These are phyloP conservation scores for Peucedramus taeniatus DNA, from an alignment of 2,113 vertebrate species.

Conservation along the genomic window DNA sequence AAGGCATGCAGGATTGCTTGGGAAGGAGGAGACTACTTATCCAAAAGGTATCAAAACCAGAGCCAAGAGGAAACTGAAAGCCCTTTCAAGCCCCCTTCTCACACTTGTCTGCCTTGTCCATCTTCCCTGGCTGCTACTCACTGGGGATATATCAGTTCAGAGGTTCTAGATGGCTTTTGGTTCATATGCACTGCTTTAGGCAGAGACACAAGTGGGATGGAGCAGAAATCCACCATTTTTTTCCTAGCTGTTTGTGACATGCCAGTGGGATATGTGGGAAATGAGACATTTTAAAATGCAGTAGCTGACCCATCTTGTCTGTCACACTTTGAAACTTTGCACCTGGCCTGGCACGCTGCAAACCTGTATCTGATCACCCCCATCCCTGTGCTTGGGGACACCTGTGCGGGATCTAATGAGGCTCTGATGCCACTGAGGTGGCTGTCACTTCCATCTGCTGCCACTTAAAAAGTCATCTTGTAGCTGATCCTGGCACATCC, in stretches of 20 bases:
- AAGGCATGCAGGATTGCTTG: background rate
- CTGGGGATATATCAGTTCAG: background rate
- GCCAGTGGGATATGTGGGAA: background rate
- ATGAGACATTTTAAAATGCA: background rate
- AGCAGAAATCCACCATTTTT: background rate
- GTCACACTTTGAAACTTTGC: background rate
- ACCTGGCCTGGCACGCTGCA: accelerated
- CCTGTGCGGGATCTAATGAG: background rate
- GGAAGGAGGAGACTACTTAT: background rate
- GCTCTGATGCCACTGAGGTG: background rate
- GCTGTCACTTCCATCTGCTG: background rate
- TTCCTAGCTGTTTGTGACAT: background rate
- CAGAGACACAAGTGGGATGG: background rate
- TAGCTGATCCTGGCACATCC: background rate
- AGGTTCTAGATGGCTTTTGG: background rate
- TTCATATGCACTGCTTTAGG: background rate
- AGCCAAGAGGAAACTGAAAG: background rate
- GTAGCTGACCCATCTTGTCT: background rate
- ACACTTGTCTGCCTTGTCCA: background rate
- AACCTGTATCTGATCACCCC: background rate
- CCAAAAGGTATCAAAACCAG: background rate
- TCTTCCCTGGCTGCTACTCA: background rate
- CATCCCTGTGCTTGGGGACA: background rate
- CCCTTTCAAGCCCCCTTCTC: background rate
- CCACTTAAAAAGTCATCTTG: background rate